A percentile compares a stretch with the other conserved stretches of the same genome.
Evolutionary conservation across 2,797 vertebrate species (phyloP).

Genomic region (Acanthurus leucopareius): DNA sequence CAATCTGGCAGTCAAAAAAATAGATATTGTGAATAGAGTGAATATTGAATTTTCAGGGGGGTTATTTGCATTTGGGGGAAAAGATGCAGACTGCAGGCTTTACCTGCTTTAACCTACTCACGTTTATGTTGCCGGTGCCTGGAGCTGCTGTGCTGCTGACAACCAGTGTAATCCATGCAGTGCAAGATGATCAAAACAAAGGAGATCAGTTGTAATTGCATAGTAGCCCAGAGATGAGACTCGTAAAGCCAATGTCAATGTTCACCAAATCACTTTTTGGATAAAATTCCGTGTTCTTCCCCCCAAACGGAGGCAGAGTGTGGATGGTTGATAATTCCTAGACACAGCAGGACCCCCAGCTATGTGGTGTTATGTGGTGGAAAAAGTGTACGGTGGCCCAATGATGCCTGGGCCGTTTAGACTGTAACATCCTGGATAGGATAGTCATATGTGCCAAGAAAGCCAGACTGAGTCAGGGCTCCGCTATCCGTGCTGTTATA

Average conservation of each 20-base stretch:
- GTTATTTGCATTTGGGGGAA: background rate
- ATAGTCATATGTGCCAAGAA: slow-evolving; percentile 81
- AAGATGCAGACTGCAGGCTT: background rate
- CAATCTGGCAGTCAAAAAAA: background rate
- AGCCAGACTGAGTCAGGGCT: slow-evolving; percentile 70
- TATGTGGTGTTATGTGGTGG: slow-evolving; percentile 80
- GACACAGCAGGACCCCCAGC: slow-evolving; percentile 80
- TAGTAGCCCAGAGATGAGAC: slow-evolving; percentile 96
- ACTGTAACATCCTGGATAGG: slow-evolving; percentile 87
- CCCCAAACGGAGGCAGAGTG: slow-evolving; percentile 56
- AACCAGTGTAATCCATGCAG: slow-evolving; percentile 98
- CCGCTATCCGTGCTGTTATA: slow-evolving; percentile 68
- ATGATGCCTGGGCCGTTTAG: slow-evolving; percentile 86
- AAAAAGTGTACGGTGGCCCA: slow-evolving; percentile 84
- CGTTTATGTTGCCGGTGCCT: slow-evolving; percentile 96
- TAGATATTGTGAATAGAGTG: background rate
- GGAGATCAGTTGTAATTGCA: slow-evolving; percentile 99
- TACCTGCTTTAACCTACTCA: slow-evolving; percentile 85
- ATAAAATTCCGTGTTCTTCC: slow-evolving; percentile 66
- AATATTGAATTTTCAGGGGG: background rate
- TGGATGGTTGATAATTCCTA: slow-evolving; percentile 73
- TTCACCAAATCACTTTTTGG: slow-evolving; percentile 73
- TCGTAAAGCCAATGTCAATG: slow-evolving; percentile 87
- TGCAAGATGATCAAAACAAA: slow-evolving; percentile 99
- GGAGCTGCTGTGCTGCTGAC: slow-evolving; percentile 95